Conservation (phyloP, 2,113 vertebrate genomes). For the Progne subis region DNA sequence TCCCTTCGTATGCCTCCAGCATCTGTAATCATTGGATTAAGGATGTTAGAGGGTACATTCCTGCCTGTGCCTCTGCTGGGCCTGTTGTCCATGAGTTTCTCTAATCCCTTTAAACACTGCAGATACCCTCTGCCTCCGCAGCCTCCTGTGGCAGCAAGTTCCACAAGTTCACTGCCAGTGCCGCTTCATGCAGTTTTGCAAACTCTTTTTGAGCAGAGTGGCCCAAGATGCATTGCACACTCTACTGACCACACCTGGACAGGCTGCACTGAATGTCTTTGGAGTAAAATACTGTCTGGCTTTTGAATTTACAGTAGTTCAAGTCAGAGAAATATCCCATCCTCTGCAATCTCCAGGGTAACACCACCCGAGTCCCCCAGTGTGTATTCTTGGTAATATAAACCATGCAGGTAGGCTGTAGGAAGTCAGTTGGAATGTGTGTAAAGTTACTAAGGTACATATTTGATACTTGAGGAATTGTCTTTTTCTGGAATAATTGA, state of each 20-base stretch:
- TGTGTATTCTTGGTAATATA: accelerated
- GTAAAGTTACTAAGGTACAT: not conserved
- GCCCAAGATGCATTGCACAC: not conserved
- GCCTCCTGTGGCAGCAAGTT: not conserved
- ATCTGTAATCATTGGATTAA: not conserved
- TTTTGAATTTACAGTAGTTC: not conserved
- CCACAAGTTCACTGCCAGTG: not conserved
- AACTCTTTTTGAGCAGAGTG: not conserved
- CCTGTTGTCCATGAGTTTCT: not conserved
- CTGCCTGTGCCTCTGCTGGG: not conserved
- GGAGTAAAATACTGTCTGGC: not conserved
- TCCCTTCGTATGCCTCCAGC: not conserved
- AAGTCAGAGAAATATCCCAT: not conserved
- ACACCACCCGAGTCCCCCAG: not conserved
- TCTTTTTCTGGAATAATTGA: not conserved
- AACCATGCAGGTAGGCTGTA: not conserved
- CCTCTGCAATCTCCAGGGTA: not conserved
- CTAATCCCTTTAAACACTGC: not conserved
- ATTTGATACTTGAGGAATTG: not conserved
- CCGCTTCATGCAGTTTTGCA: not conserved
- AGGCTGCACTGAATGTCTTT: not conserved
- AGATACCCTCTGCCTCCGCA: not conserved
- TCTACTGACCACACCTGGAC: not conserved
- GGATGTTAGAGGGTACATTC: not conserved
- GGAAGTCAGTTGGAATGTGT: not conserved